Conservation (phyloP, 2,113 vertebrate genomes). For the cat (Felis catus) region F.catus_Fca126_mat1.0 CM031421.1:68665001-68665500, state of each 20-base stretch:
- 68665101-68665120: not conserved
- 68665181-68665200: too few relatives aligned
- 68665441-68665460: not conserved
- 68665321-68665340: not conserved
- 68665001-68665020: not conserved
- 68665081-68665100: not conserved
- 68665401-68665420: not conserved
- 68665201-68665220: too few relatives aligned
- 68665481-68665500: too few relatives aligned
- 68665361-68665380: not conserved
- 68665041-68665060: not conserved
- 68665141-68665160: too few relatives aligned
- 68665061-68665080: not conserved
- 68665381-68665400: not conserved
- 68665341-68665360: not conserved
- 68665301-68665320: not conserved
- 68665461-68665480: not conserved
- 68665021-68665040: not conserved
- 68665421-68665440: not conserved
- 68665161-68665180: too few relatives aligned
- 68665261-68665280: too few relatives aligned
- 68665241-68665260: too few relatives aligned
- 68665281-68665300: not conserved
- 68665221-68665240: too few relatives aligned
- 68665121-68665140: too few relatives aligned